Conservation (phyloP, 23 tunicate species). For the Diplosoma virens region DNA sequence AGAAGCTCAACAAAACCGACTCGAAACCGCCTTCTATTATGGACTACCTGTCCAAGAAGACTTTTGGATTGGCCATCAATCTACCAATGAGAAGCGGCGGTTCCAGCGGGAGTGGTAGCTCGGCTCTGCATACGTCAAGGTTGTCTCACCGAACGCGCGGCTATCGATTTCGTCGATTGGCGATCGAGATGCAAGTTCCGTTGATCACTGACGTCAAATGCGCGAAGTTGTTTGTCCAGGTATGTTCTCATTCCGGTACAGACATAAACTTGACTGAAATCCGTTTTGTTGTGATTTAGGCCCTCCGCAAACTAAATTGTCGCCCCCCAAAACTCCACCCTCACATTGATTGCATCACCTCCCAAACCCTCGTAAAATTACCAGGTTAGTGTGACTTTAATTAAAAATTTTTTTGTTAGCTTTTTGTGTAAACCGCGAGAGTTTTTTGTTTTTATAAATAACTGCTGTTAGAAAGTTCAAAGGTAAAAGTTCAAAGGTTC, state of each 20-base stretch:
- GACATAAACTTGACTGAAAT: not conserved
- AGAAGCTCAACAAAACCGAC: not conserved
- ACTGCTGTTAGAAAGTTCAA: no score
- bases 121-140: slow-evolving; percentile 21
- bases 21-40: slow-evolving; percentile 49
- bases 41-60: slow-evolving; percentile 50
- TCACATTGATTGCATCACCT: slow-evolving; percentile 76
- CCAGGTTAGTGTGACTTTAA: slow-evolving; percentile 47
- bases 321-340: slow-evolving; percentile 59
- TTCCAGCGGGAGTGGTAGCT: slow-evolving; percentile 67
- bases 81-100: slow-evolving; percentile 90
- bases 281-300: no score
- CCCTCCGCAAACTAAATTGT: slow-evolving; percentile 39
- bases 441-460: no score
- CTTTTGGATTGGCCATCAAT: slow-evolving; percentile 68
- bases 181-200: slow-evolving; percentile 78
- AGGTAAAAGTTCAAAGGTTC: no score
- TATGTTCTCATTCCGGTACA: not conserved
- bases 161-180: slow-evolving; percentile 60
- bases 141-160: slow-evolving; percentile 57
- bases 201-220: slow-evolving; percentile 90
- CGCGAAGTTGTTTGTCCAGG: slow-evolving; percentile 80
- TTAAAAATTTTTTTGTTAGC: no score
- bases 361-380: slow-evolving; percentile 51
- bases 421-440: no score